Conservation (phyloP, 2,797 vertebrate species). For the Danio kyathit region DNA sequence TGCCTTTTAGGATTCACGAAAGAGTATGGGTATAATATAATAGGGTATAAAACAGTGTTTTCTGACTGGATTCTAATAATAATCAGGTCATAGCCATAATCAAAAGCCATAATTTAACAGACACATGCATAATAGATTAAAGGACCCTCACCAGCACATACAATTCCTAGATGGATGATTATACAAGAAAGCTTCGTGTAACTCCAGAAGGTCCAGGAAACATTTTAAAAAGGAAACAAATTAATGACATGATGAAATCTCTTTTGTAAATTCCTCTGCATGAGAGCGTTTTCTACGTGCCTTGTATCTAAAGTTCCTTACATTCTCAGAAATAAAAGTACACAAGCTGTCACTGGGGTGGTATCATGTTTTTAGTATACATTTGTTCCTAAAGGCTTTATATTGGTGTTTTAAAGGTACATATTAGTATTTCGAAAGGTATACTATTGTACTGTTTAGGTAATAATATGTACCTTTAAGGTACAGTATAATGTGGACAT, state of each 20-base stretch:
- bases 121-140: constrained; percentile 29
- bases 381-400: no score
- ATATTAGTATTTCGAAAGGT: no score
- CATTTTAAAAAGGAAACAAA: constrained; percentile 7
- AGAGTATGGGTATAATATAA: not conserved
- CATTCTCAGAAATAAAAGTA: no score
- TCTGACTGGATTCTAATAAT: constrained; percentile 4
- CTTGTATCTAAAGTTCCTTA: not conserved
- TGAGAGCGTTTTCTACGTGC: not conserved
- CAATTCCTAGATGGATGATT: constrained; percentile 30
- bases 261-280: not conserved
- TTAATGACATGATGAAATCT: not conserved
- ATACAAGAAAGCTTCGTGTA: constrained; percentile 1
- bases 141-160: constrained; percentile 13
- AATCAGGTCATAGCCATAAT: constrained; percentile 34
- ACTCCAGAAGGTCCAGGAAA: not conserved
- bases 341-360: no score
- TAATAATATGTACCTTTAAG: no score
- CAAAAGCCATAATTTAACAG: constrained; percentile 37
- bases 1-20: no score
- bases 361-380: no score
- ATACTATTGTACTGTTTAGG: no score
- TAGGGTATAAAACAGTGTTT: constrained; percentile 10
- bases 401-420: no score
- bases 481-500: no score